Evolutionary conservation across 2,113 vertebrate genomes (phyloP).

Genomic region (Onychostruthus taczanowskii): DNA sequence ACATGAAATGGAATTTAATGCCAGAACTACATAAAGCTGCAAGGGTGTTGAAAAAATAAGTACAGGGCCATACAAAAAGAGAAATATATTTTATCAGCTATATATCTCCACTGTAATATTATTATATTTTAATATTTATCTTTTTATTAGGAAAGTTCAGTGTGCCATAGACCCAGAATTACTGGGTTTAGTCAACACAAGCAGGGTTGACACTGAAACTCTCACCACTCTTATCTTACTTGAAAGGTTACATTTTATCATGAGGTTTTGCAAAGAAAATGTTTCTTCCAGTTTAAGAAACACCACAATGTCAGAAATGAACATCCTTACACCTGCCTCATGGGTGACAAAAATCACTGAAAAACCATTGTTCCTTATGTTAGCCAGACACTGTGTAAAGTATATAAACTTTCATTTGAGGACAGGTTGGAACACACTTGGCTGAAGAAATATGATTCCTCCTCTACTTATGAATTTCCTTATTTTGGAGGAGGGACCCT

Average conservation of each 20-base stretch:
- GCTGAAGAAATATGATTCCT: background rate
- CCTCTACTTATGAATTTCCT: background rate
- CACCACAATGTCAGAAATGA: background rate
- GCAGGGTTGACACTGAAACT: background rate
- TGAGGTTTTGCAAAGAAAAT: background rate
- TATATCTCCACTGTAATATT: background rate
- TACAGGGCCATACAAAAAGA: background rate
- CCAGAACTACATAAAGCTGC: background rate
- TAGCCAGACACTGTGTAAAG: background rate
- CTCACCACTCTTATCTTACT: background rate
- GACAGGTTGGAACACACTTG: background rate
- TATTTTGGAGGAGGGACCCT: background rate
- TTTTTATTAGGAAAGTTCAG: background rate
- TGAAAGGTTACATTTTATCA: background rate
- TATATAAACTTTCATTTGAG: background rate
- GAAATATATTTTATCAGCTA: background rate
- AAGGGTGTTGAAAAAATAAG: background rate
- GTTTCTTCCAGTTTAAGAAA: background rate
- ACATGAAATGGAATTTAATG: background rate
- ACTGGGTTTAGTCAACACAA: background rate
- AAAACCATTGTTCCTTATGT: background rate
- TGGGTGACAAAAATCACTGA: background rate
- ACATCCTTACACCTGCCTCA: background rate
- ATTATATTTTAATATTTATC: background rate
- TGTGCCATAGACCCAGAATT: background rate